Evolutionary conservation across 2,797 vertebrate genomes (phyloP).

Genomic region (Enteromius fasciolatus): DNA sequence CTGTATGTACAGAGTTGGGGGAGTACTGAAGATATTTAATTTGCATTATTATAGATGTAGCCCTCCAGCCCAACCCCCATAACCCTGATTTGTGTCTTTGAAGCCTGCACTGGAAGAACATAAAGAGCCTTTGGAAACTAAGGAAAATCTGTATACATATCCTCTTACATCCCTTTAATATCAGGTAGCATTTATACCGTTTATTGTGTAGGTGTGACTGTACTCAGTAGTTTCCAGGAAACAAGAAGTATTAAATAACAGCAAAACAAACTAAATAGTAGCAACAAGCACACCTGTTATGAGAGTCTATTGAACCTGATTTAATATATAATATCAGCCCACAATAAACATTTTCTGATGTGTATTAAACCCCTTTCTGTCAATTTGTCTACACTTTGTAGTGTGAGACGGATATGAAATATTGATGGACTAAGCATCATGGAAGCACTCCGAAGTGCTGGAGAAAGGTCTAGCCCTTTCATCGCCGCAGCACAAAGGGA

Average conservation of each 20-base stretch:
- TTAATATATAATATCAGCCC: slow-evolving; percentile 6
- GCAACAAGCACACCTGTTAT: slow-evolving; percentile 11
- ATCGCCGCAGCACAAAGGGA: slow-evolving; percentile 70
- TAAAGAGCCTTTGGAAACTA: neutral
- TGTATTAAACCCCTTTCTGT: slow-evolving; percentile 37
- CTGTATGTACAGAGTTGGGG: neutral
- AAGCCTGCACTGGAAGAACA: slow-evolving; percentile 22
- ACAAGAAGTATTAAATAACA: slow-evolving; percentile 13
- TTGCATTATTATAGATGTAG: slow-evolving; percentile 24
- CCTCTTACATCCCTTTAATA: slow-evolving; percentile 5
- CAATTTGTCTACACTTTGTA: slow-evolving; percentile 54
- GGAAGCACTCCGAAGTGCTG: slow-evolving; percentile 38
- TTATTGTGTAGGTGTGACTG: slow-evolving; percentile 15
- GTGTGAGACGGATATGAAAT: slow-evolving; percentile 58
- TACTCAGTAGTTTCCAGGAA: neutral
- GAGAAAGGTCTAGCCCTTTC: slow-evolving; percentile 70
- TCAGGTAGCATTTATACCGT: slow-evolving; percentile 6
- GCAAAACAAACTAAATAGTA: slow-evolving; percentile 14
- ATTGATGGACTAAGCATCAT: slow-evolving; percentile 57
- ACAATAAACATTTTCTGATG: slow-evolving; percentile 34
- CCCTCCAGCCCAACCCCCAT: slow-evolving; percentile 24
- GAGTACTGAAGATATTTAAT: neutral
- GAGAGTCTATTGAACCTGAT: slow-evolving; percentile 13
- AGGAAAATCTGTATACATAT: slow-evolving; percentile 12
- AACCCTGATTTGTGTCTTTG: slow-evolving; percentile 25